Base-by-base conservation (phyloP, 2,888 invertebrate species). In the Odontothrips loti region DNA sequence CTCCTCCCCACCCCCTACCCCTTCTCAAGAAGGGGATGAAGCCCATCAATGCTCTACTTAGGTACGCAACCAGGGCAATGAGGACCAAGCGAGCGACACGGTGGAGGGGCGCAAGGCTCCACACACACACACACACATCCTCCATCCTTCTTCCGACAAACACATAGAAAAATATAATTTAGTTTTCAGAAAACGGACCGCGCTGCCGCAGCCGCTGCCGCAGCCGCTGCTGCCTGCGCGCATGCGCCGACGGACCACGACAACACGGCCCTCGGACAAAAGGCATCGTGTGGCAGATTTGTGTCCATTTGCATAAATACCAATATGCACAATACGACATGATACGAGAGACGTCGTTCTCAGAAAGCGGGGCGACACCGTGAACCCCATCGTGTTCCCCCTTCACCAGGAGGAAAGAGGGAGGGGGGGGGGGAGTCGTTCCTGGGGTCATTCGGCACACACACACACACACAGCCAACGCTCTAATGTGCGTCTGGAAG, bases 361-460 rank as follows among this genome's bases (percentile, higher is more conserved):
- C 80, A 68, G 63, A 82, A 79, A 81, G 81, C 48, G 80, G 81
- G 80, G 79, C 79, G 82, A 68, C 82, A 81, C 81, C 81, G 81
- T 82, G 81, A 82, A 81, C 82, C 81, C 79, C 80, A 81, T 81
- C 82, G 82, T 82, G 82, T 81, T 81, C 79, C 80, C 79, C 79
- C 81, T 81, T 82, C 81, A 82, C 81, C 81, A 81, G 81, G 82
- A 75, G 68, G 79, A 51, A 63, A 48, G 27, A 80, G 68, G 34
- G 34, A 6, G 34, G 15, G 20, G 58, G 58, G 58, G 6, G 15
- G 20, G 51, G 23, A 20, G 51, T 20, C 58, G 17, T 0, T 17
- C 58, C 58, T 17, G 15, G 15, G 58, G 58, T 17, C 58, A 20
- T 58, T 58, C 15, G 58, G 58, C 58, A 58, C 58, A 58, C 58